Base-by-base conservation (phyloP, 2,113 vertebrate genomes). In the Gopherus evgoodei region DNA sequence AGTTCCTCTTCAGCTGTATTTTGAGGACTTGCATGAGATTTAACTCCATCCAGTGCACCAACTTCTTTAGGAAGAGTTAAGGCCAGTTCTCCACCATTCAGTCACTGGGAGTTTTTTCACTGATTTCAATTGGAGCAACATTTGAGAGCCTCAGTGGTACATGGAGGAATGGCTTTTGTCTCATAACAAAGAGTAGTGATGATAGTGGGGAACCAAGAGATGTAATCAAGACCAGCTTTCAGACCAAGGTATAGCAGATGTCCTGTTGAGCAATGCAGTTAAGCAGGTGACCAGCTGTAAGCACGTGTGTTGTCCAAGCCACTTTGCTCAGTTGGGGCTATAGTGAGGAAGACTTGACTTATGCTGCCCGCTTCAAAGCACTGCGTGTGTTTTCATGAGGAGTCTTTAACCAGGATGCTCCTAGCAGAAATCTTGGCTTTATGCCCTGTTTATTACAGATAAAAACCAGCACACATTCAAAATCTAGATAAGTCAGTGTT, bases 401-500 rank as follows among this genome's bases (percentile, higher is more conserved):
- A 38, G 65, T 72, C 35, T n/a, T 72, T 38, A 44, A 25, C 8
- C 1, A 1, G 29, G 84, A 47, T 88, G 53, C 49, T 11, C 11
- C 35, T 89, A 62, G 52, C 56, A 87, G 10, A 54, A 87, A 27
- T 85, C 62, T 82, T 82, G 72, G 44, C 44, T 47, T n/a, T 90
- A 80, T 91, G 9, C 11, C 21, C 21, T 29, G 31, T 38, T n/a
- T 75, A 85, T 49, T 14, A 8, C 29, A 6, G 5, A 5, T 1
- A 56, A 27, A 38, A 86, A 42, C 54, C 1, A 1, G 10, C 35
- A 59, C 24, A 4, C 2, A 0, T 65, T 90, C 0, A 0, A 38
- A 24, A 12, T 56, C 1, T 7, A 42, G 25, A 35, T 56, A 84
- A 24, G 42, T 83, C 7, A 6, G 1, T 0, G 6, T 52, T 86